Evolutionary conservation across 2,113 vertebrate genomes (phyloP).

Genomic region (Rissa tridactyla): DNA sequence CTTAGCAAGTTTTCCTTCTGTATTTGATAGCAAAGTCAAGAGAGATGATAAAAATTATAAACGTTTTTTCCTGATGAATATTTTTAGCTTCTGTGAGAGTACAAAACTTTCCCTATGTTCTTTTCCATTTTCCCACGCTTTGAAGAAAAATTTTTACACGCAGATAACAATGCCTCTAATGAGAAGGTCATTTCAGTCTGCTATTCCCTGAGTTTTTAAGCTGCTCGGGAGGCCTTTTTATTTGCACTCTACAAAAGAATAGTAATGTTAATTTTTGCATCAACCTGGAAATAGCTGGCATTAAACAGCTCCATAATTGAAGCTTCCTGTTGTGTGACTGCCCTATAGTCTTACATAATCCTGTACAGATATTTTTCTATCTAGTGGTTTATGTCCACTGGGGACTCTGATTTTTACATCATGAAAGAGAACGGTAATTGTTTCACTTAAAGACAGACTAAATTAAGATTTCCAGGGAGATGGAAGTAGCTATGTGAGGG

Average conservation of each 20-base stretch:
- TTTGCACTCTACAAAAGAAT: neutral
- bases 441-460: neutral
- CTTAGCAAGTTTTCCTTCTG: neutral
- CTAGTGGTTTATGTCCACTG: neutral
- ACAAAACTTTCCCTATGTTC: neutral
- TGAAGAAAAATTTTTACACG: neutral
- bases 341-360: slow-evolving; percentile 1
- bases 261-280: slow-evolving; percentile 42
- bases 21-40: neutral
- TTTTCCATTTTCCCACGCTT: neutral
- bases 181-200: neutral
- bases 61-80: neutral
- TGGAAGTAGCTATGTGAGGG: neutral
- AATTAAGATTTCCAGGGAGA: neutral
- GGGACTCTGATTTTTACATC: neutral
- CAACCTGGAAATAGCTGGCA: neutral
- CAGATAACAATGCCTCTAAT: neutral
- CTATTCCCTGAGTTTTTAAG: neutral
- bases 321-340: slow-evolving; percentile 23
- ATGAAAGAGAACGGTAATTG: neutral
- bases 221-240: neutral
- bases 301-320: neutral
- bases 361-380: neutral
- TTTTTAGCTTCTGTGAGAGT: neutral
- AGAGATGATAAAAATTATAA: neutral